Evolutionary conservation across 2,888 invertebrate species (phyloP), one percentile per base, ranked within the genome.

Genomic region (Temnothorax unifasciatus): DNA sequence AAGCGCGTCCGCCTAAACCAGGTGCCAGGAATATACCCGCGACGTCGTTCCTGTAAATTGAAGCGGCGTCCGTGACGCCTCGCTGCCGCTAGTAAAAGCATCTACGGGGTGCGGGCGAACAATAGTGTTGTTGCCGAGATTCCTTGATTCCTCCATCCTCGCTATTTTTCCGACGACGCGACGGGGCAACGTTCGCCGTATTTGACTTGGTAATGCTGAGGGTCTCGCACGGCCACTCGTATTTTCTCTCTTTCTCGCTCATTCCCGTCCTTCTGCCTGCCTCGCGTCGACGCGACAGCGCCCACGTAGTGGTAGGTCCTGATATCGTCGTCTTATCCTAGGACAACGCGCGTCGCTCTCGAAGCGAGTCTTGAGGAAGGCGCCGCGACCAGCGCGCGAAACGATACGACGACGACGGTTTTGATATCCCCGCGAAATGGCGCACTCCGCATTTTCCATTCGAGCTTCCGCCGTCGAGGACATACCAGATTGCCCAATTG

Each of bases 131-230:
- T 76, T 34, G 86, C 66, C 73, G 85, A 87, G 91, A 92, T 93
- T 93, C 92, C 92, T 93, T 92, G 91, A 92, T 92, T 93, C 90
- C 90, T 85, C 84, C 86, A 83, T 85, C 86, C 90, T 90, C 90
- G 92, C 89, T 85, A 92, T 93, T 92, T 93, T 92, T 92, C 91
- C 91, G 89, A 76, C 89, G 90, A n/a, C 88, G 90, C 34, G 34
- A 34, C 34, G 34, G 89, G 89, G 87, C 92, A 90, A 91, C 90
- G 91, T 89, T 92, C 91, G 79, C 85, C 68, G 89, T 90, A 94
- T 94, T 94, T 94, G 94, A 94, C 93, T 94, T 94, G 94, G 94
- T 94, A 94, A 94, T 94, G 90, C 90, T 87, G 88, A 93, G 91
- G 92, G 87, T 90, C 92, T 91, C 83, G 86, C 89, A 89, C 90